Evolutionary conservation across 2,113 vertebrate species (phyloP).

Genomic region (Psephotus haematonotus): DNA sequence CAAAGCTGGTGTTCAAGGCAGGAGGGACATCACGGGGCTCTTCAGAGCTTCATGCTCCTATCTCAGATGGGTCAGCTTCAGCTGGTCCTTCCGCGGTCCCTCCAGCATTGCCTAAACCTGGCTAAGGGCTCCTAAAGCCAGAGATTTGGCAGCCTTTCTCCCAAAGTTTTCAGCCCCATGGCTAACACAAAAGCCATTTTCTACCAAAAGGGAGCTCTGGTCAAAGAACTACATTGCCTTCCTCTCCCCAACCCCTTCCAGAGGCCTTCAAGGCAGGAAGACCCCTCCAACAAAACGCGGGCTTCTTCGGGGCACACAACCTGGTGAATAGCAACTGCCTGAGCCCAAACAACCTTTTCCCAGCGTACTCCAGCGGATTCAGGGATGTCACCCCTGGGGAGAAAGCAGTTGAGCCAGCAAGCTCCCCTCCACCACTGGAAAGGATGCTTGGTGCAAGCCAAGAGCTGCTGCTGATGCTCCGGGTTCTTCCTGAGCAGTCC

Average conservation of each 20-base stretch:
- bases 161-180: not conserved
- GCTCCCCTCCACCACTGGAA: not conserved
- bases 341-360: not conserved
- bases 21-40: not conserved
- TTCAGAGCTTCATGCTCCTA: not conserved
- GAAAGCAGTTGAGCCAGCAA: not conserved
- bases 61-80: not conserved
- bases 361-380: fast-evolving
- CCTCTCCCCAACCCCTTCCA: not conserved
- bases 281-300: not conserved
- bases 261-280: not conserved
- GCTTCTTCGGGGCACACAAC: not conserved
- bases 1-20: not conserved
- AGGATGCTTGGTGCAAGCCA: not conserved
- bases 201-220: not conserved
- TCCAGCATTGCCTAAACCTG: not conserved
- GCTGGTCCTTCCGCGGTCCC: not conserved
- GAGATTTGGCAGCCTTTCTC: not conserved
- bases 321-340: not conserved
- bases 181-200: not conserved
- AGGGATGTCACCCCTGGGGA: not conserved
- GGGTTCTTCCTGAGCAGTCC: not conserved
- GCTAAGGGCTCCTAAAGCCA: not conserved
- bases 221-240: fast-evolving
- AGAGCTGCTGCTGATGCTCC: not conserved